Conservation (phyloP, 2,113 vertebrate species). For the Microcebus jonahi region DNA sequence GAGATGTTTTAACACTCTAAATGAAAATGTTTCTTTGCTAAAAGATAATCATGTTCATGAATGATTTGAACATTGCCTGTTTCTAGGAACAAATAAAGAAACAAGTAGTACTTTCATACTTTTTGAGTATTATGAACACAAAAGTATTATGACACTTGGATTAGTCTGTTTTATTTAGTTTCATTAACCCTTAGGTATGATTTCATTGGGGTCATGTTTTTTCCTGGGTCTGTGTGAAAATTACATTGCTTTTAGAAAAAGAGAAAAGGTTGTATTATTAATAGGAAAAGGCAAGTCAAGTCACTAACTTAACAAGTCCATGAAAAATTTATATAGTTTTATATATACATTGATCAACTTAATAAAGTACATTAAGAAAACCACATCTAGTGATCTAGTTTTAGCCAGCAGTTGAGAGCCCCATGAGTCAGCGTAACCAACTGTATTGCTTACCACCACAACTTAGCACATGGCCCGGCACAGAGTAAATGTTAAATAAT, state of each 20-base stretch:
- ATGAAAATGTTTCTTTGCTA: background rate
- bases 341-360: background rate
- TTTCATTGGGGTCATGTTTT: background rate
- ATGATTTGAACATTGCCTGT: background rate
- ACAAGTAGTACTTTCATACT: background rate
- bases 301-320: background rate
- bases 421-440: background rate
- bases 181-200: background rate
- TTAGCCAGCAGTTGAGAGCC: background rate
- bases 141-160: background rate
- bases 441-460: background rate
- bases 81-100: background rate
- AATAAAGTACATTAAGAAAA: constrained; percentile 37
- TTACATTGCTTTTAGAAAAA: background rate
- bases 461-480: background rate
- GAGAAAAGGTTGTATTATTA: background rate
- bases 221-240: background rate
- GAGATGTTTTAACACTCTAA: background rate
- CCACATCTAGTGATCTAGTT: background rate
- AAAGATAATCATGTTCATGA: background rate
- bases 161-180: background rate
- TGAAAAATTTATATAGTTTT: constrained; percentile 15
- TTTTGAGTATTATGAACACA: background rate
- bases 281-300: background rate
- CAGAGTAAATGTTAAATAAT: background rate